phyloP scores from a whole-genome alignment of 1,140 invertebrate genomes.

The Spodoptera litura region DNA sequence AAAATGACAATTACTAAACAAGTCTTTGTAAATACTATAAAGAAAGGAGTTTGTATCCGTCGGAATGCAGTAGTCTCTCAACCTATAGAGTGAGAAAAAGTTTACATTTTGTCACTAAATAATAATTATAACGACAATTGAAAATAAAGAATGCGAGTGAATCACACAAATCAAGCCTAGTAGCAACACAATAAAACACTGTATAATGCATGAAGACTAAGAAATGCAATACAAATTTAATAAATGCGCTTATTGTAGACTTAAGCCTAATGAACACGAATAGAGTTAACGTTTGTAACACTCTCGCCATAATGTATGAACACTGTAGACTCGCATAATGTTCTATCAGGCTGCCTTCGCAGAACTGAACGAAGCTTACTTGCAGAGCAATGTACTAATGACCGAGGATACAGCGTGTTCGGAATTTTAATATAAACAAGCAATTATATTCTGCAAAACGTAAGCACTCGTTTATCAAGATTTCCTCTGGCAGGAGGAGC shows the following conservation, averaged over 20 bases:
- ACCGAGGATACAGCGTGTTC: constrained; percentile 21
- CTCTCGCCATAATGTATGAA: constrained; percentile 5
- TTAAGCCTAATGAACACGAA: constrained; percentile 3
- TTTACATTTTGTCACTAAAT: no score
- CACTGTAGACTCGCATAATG: constrained; percentile 17
- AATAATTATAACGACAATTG: no score
- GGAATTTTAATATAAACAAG: constrained; percentile 38
- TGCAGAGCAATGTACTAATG: constrained; percentile 41
- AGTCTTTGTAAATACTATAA: no score
- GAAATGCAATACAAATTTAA: not conserved
- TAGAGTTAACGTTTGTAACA: not conserved
- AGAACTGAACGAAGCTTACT: constrained; percentile 17
- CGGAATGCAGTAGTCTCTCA: no score
- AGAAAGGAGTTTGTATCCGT: no score
- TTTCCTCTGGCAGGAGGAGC: constrained; percentile 22
- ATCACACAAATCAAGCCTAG: not conserved
- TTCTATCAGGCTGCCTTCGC: constrained; percentile 15
- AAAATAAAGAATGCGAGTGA: not conserved
- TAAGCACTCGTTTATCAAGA: constrained; percentile 28
- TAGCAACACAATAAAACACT: no score
- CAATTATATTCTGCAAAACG: constrained; percentile 24
- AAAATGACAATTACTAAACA: not conserved
- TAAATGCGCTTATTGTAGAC: not conserved
- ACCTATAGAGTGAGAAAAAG: no score
- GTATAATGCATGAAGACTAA: not conserved